Conservation (phyloP, 2,888 invertebrate species). For the Digitonthophagus gazella region DNA sequence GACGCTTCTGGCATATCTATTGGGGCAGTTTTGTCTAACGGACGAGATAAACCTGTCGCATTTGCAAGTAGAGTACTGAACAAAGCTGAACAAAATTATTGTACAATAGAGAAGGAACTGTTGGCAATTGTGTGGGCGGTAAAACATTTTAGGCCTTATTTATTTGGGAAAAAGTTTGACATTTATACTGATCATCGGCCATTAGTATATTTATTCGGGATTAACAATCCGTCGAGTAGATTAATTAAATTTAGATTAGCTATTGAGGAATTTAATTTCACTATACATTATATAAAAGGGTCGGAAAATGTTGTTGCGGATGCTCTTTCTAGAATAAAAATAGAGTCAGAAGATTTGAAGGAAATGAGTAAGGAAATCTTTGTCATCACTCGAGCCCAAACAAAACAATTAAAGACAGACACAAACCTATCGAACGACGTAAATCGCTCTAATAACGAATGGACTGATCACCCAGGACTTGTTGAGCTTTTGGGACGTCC, state of each 20-base stretch:
- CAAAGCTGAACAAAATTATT: conserved; percentile 20
- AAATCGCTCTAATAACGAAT: conserved; percentile 5
- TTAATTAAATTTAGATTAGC: conserved; percentile 33
- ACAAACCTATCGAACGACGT: neutral
- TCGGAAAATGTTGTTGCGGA: conserved; percentile 30
- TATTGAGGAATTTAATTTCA: conserved; percentile 33
- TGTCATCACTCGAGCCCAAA: conserved; percentile 24
- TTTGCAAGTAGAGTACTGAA: conserved; percentile 23
- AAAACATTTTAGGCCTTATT: conserved; percentile 28
- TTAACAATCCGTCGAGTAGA: conserved; percentile 33
- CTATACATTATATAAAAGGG: conserved; percentile 32
- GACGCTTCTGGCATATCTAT: conserved; percentile 20
- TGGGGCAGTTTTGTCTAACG: conserved; percentile 20
- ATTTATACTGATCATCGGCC: conserved; percentile 33
- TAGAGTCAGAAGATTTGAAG: conserved; percentile 26
- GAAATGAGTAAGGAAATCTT: conserved; percentile 19
- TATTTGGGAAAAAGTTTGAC: conserved; percentile 31
- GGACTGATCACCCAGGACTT: conserved; percentile 27
- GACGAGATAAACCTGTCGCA: conserved; percentile 18
- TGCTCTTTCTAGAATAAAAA: conserved; percentile 23
- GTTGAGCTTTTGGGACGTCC: conserved; percentile 27
- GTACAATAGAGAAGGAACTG: conserved; percentile 35
- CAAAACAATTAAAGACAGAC: conserved; percentile 13
- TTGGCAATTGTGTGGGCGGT: conserved; percentile 32
- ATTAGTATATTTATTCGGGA: conserved; percentile 31